A percentile compares a stretch with the other conserved stretches of the same genome.
Evolutionary conservation across 2,113 vertebrate genomes (phyloP).

Genomic region (Sinocyclocheilus anophthalmus): DNA sequence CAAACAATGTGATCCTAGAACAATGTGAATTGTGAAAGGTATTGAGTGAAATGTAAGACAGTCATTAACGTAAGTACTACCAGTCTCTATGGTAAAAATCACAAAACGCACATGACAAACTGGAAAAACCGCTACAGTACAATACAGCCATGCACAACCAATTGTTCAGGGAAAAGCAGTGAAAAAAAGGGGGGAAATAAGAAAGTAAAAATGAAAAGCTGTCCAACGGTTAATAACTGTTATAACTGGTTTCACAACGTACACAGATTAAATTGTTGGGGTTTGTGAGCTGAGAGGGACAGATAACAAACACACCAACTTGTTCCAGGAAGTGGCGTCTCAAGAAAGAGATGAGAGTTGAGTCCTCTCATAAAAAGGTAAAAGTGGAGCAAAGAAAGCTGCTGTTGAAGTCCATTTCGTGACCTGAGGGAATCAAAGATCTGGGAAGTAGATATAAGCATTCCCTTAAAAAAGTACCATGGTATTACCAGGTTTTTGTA

Average conservation of each 20-base stretch:
- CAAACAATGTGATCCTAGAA: constrained; percentile 68
- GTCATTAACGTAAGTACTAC: neutral
- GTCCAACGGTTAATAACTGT: constrained; percentile 16
- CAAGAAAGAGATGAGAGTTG: constrained; percentile 34
- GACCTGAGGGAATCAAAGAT: constrained; percentile 27
- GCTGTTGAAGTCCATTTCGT: constrained; percentile 11
- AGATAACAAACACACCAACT: constrained; percentile 30
- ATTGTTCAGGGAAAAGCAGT: constrained; percentile 17
- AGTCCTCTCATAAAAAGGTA: neutral
- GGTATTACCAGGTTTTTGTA: neutral
- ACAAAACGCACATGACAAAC: constrained; percentile 14
- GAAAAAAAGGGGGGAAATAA: neutral
- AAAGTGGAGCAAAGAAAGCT: neutral
- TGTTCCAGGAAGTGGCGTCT: constrained; percentile 44
- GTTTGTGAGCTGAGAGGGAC: constrained; percentile 26
- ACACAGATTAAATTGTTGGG: constrained; percentile 9
- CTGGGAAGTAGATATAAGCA: constrained; percentile 42
- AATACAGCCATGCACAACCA: neutral
- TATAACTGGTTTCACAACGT: constrained; percentile 37
- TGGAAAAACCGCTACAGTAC: neutral
- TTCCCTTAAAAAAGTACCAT: constrained; percentile 39
- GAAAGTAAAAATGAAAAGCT: constrained; percentile 28
- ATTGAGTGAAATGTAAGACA: constrained; percentile 15
- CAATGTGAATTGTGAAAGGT: constrained; percentile 50
- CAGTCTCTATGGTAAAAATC: neutral